Base-by-base conservation (phyloP, 2,888 invertebrate genomes). In the Aproaerema taeniolella region DNA sequence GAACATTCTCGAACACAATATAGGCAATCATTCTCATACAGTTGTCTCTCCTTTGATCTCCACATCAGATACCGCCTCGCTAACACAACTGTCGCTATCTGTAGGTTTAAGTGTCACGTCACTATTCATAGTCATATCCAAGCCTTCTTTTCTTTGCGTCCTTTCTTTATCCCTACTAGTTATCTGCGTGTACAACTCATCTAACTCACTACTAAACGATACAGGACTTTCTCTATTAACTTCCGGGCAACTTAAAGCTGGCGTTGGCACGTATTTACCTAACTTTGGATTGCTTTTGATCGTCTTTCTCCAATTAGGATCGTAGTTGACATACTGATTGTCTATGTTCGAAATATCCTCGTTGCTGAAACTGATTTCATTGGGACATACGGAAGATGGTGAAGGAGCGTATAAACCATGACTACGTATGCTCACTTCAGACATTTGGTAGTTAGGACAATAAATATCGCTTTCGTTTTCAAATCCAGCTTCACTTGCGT, bases 101-200 rank as follows among this genome's bases (percentile, higher is more conserved):
- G 58, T 46, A 5, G 85, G 79, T 45, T 77, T 79, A 15, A 87
- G 54, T 2, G 82, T 83, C 50, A 78, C 75, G 53, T 86, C 86
- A 68, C 85, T 82, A 38, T 74, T 81, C 45, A 79, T 62, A 9
- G 85, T 81, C 51, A 74, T 71, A 42, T 83, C 83, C 28, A 82
- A 44, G 8, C 67, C 55, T 5, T 79, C 77, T 36, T 70, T 72
- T 11, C 72, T 50, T 32, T 61, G 54, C 33, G 66, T 56, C 49
- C 77, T 70, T 5, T 78, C 75, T 39, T 71, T 68, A 38, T 78
- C 75, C 42, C 79, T 61, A 51, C 89, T 80, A 10, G 89, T 87
- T 31, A 92, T 92, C 57, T 91, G 91, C 52, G 92, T 91, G 61
- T 92, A 92, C 6, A 92, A 74, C 59, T 92, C 92, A 56, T 92